phyloP scores from a whole-genome alignment of 2,113 vertebrate genomes.

The Oryzias javanicus region DNA sequence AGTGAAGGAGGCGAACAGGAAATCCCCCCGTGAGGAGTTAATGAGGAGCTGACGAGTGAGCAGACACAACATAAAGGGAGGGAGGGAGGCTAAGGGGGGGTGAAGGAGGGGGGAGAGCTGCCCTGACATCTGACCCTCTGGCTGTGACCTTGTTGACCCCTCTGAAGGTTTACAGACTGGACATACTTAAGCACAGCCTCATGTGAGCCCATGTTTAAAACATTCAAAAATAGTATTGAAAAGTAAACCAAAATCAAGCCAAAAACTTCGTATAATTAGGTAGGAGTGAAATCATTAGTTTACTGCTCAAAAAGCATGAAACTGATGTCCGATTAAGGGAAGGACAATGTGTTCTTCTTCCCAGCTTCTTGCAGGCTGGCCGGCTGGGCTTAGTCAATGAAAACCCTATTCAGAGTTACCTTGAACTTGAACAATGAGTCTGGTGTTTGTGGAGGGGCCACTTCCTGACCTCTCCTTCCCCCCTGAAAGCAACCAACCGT shows the following conservation, averaged over 20 bases:
- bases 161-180: slow-evolving; percentile 45
- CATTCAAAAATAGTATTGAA: not conserved
- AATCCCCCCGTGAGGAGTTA: slow-evolving; percentile 70
- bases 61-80: slow-evolving; percentile 68
- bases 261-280: slow-evolving; percentile 44
- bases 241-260: not conserved
- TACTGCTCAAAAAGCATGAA: slow-evolving; percentile 53
- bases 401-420: slow-evolving; percentile 69
- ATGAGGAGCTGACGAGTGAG: slow-evolving; percentile 68
- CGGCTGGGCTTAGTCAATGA: slow-evolving; percentile 52
- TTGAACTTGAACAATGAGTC: slow-evolving; percentile 77
- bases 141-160: slow-evolving; percentile 67
- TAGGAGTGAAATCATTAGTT: slow-evolving; percentile 58
- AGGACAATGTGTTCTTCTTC: slow-evolving; percentile 38
- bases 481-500: slow-evolving; percentile 60
- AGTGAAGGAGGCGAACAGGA: slow-evolving; percentile 60
- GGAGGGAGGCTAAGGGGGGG: slow-evolving; percentile 17
- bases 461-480: slow-evolving; percentile 72
- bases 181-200: slow-evolving; percentile 48
- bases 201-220: not conserved
- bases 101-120: too few species aligned
- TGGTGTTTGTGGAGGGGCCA: slow-evolving; percentile 72
- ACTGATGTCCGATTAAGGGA: slow-evolving; percentile 36
- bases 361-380: slow-evolving; percentile 39
- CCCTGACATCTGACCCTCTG: slow-evolving; percentile 69